Percentiles rank a stretch among this genome's conserved stretches.
phyloP scores from a whole-genome alignment of 2,797 vertebrate species.

The Meriones psammophilus region DNA sequence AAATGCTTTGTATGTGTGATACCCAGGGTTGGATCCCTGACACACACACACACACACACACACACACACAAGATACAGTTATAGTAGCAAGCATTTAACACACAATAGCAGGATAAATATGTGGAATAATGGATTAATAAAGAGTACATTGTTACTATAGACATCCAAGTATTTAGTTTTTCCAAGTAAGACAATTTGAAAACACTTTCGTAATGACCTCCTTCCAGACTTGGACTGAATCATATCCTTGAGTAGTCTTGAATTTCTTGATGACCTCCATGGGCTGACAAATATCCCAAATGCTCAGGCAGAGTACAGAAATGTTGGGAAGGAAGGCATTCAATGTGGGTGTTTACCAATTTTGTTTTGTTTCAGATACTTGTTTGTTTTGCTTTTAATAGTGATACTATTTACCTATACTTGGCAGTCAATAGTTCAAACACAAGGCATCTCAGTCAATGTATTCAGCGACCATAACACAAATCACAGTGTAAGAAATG shows the following conservation, averaged over 20 bases:
- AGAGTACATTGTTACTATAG: neutral
- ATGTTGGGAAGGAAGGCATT: neutral
- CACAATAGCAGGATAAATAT: neutral
- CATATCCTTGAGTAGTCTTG: neutral
- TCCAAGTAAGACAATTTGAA: constrained; percentile 16
- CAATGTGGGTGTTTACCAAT: neutral
- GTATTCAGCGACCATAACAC: neutral
- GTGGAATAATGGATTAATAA: neutral
- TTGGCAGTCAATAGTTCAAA: neutral
- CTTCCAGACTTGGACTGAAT: constrained; percentile 14
- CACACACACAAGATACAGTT: neutral
- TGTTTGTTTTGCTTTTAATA: neutral
- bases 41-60: neutral
- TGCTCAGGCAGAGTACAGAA: neutral
- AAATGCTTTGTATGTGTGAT: neutral
- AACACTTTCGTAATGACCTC: constrained; percentile 15
- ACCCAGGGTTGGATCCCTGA: neutral
- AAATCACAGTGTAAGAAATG: neutral
- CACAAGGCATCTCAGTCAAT: neutral
- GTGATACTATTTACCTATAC: neutral
- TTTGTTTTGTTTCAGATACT: neutral
- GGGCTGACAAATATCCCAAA: neutral
- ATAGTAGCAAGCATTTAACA: neutral
- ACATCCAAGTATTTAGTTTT: neutral
- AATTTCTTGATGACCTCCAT: neutral